Percentiles rank a stretch among this genome's conserved stretches.
These are phyloP conservation scores for Seriola dumerili DNA, from an alignment of 2,113 vertebrate species.

Conservation along the genomic window DNA sequence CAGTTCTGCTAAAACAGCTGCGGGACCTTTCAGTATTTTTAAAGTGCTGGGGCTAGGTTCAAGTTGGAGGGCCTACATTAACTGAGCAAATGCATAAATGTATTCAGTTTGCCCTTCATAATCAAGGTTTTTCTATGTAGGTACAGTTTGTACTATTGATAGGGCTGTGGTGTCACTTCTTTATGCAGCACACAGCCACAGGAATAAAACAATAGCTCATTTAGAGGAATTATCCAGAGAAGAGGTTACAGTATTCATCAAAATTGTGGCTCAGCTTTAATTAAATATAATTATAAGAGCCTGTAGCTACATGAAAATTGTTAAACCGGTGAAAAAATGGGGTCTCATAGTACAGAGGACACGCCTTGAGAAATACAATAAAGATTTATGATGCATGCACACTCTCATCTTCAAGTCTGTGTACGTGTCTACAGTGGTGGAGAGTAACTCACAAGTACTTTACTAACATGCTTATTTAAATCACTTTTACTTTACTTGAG, in stretches of 20 bases:
- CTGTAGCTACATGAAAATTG: conserved; percentile 63
- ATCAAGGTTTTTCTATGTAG: conserved; percentile 14
- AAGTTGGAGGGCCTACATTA: conserved; percentile 1
- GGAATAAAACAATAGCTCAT: conserved; percentile 67
- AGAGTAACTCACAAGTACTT: conserved; percentile 4
- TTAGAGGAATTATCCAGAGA: conserved; percentile 47
- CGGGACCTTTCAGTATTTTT: conserved; percentile 20
- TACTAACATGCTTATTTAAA: background rate
- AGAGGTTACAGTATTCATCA: conserved; percentile 60
- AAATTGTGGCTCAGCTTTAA: conserved; percentile 56
- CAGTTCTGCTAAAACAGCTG: conserved; percentile 31
- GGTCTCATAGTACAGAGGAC: conserved; percentile 39
- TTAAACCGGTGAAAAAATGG: conserved; percentile 36
- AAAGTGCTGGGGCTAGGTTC: background rate
- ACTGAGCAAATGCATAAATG: conserved; percentile 33
- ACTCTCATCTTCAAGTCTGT: conserved; percentile 18
- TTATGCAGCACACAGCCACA: conserved; percentile 28
- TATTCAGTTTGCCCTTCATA: conserved; percentile 8
- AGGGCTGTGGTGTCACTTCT: conserved; percentile 7
- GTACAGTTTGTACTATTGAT: conserved; percentile 26
- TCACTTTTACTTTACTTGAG: background rate
- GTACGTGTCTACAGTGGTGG: conserved; percentile 1
- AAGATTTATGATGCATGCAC: conserved; percentile 43
- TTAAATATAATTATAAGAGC: conserved; percentile 72
- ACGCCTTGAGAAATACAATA: conserved; percentile 25